phyloP scores from a whole-genome alignment of 2,113 vertebrate species.

The Neogale vison region DNA sequence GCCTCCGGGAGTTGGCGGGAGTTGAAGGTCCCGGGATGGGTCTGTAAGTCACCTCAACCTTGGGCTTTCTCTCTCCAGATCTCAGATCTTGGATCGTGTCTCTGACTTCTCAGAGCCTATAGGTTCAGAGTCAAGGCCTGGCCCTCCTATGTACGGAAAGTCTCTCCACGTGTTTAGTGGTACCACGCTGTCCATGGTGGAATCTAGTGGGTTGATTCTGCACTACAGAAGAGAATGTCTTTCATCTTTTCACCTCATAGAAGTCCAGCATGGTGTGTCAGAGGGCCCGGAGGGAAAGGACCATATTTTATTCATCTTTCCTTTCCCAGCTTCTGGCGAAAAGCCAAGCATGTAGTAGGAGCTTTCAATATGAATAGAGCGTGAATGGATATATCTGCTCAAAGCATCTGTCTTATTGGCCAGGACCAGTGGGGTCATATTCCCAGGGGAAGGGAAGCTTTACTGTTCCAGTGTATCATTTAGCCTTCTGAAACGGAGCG shows the following conservation, averaged over 20 bases:
- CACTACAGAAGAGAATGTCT: background rate
- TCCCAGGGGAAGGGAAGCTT: constrained; percentile 32
- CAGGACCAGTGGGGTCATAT: background rate
- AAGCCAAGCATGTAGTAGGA: background rate
- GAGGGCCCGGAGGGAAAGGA: constrained; percentile 27
- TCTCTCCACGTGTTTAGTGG: background rate
- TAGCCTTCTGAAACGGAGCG: constrained; percentile 37
- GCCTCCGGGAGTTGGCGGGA: background rate
- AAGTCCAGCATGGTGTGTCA: background rate
- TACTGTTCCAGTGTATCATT: background rate
- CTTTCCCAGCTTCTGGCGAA: constrained; percentile 23
- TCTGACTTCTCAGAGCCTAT: background rate
- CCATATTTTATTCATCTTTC: constrained; percentile 46
- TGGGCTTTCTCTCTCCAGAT: background rate
- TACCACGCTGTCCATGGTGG: background rate
- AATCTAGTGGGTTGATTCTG: background rate
- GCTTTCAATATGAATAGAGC: background rate
- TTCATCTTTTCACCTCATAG: constrained; percentile 35
- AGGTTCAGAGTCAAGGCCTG: background rate
- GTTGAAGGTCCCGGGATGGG: background rate
- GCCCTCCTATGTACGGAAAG: background rate
- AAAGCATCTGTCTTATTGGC: constrained; percentile 21
- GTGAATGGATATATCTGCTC: background rate
- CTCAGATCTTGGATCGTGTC: background rate
- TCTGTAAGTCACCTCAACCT: background rate